A percentile compares a stretch with the other conserved stretches of the same genome.
phyloP scores from a whole-genome alignment of 2,113 vertebrate genomes.

The Jaculus jaculus region DNA sequence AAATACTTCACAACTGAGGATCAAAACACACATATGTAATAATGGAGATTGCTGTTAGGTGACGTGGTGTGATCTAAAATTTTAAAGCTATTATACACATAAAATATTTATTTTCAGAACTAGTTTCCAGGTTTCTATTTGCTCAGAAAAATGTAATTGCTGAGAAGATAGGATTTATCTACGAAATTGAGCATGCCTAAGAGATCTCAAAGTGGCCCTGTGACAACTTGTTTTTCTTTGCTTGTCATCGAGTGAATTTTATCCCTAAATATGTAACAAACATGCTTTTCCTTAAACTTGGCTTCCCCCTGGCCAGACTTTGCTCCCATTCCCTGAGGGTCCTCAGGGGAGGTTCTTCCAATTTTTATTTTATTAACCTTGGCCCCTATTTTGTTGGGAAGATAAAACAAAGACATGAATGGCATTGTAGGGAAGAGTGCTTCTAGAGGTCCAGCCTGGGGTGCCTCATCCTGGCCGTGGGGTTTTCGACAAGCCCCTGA shows the following conservation, averaged over 20 bases:
- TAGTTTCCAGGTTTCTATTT: neutral
- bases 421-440: neutral
- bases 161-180: neutral
- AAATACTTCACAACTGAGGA: neutral
- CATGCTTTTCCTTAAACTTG: neutral
- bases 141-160: conserved; percentile 18
- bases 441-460: neutral
- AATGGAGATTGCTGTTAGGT: neutral
- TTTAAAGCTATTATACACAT: neutral
- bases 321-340: neutral
- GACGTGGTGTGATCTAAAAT: neutral
- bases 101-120: conserved; percentile 11
- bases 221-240: neutral
- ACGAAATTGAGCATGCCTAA: neutral
- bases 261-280: neutral
- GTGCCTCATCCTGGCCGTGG: neutral
- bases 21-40: neutral
- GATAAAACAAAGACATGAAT: neutral
- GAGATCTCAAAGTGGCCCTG: neutral
- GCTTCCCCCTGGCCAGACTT: neutral
- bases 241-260: neutral
- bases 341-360: neutral
- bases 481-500: neutral
- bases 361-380: conserved; percentile 23
- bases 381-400: neutral